Evolutionary conservation across 2,113 vertebrate genomes (phyloP), one percentile per base, ranked within the genome.

Genomic region (Ardeotis arabs): DNA sequence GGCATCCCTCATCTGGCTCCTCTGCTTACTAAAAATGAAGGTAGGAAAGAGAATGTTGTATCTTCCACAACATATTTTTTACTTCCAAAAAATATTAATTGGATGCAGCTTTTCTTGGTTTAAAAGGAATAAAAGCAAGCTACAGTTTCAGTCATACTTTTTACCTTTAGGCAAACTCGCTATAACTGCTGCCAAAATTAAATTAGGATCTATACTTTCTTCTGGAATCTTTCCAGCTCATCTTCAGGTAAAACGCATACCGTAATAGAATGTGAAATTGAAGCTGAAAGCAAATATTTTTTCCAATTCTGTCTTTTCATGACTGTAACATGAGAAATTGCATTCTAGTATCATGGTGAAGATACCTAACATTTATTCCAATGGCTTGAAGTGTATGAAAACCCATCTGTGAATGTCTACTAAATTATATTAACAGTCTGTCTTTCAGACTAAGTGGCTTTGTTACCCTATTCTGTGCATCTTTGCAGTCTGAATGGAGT

Each of bases 181-280:
- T 39, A 6, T 73, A 95, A 84, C 52, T 87, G 81, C 75, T 86
- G 45, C 60, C 76, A 95, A 84, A 96, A 95, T 94, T 87, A 92
- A 95, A 94, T 87, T 75, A 94, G 91, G 50, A 58, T 49, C 28
- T 79, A 17, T 52, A 37, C 85, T 94, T 89, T 64, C 22, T 88
- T 95, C 69, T 95, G 89, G 86, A 91, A 75, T 79, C 21, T 84
- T 97, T 95, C 93, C 80, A 96, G 23, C 78, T 94, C 84, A 69
- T 94, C 84, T 89, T 89, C 84, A 79, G 37, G 35, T 94, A 85
- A 89, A 95, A 70, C 29, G 67, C 52, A 58, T 33, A 70, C 56
- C 0, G 0, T 72, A 84, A 82, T 33, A 89, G 45, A 44, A 69
- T 24, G 28, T 73, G 88, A 95, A 87, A 69, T 69, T 87, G 73